phyloP scores from a whole-genome alignment of 2,113 vertebrate species.

The Pipra filicauda region DNA sequence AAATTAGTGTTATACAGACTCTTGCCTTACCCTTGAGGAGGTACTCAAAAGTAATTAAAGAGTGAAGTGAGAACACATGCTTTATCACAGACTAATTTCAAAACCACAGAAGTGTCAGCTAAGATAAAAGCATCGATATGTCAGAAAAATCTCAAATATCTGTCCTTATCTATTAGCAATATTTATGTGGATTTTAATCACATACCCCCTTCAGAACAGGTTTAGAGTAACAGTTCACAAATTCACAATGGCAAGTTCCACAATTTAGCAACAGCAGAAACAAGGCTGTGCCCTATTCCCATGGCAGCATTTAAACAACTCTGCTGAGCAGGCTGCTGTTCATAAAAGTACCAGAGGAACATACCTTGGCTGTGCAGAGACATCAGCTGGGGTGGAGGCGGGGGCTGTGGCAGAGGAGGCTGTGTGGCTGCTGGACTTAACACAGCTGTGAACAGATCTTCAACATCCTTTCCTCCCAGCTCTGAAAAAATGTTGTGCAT shows the following conservation, averaged over 20 bases:
- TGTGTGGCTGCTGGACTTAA: slow-evolving; percentile 85
- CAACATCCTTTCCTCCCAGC: slow-evolving; percentile 94
- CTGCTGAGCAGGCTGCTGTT: background rate
- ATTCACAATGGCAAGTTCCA: background rate
- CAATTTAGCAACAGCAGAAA: background rate
- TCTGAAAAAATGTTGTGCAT: slow-evolving; percentile 68
- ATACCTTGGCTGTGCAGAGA: slow-evolving; percentile 82
- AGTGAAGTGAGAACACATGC: background rate
- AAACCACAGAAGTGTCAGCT: background rate
- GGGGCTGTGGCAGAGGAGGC: slow-evolving; percentile 82
- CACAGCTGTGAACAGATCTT: slow-evolving; percentile 95
- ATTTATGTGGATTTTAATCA: background rate
- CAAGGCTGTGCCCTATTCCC: background rate
- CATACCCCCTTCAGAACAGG: background rate
- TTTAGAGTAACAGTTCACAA: background rate
- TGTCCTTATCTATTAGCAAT: background rate
- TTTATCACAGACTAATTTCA: background rate
- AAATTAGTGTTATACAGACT: background rate
- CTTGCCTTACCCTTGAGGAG: background rate
- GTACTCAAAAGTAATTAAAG: background rate
- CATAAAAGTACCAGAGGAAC: background rate
- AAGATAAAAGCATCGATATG: background rate
- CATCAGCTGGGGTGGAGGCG: slow-evolving; percentile 76
- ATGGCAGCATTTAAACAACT: background rate
- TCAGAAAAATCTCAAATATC: background rate